Evolutionary conservation across 2,113 vertebrate genomes (phyloP), one percentile per base, ranked within the genome.

Genomic region (Anhinga anhinga): DNA sequence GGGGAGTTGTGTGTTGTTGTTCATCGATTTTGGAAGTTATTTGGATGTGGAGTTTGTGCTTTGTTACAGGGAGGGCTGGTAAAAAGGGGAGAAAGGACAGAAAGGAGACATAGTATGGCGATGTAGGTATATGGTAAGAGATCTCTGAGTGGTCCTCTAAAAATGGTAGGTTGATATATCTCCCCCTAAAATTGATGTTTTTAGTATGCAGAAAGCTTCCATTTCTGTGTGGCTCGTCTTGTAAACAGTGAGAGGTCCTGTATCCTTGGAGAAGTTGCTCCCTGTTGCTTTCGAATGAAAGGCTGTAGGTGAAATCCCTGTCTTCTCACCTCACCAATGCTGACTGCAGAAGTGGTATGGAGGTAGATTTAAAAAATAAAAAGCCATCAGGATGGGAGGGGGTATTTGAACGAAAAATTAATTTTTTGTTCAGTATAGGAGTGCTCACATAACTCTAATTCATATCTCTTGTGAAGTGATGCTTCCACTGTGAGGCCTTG

Each of bases 71-170:
- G 42, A 38, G 10, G 17, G 42, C 27, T 80, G 66, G 25, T 56
- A 23, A 53, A 52, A 52, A 11, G 11, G 32, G 18, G 29, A 30
- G 55, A 58, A 67, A 27, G 29, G 44, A 13, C 53, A 82, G 69
- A 62, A 81, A 50, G n/a, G 1, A 8, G 44, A 42, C 59, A 10
- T 32, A 2, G 8, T 72, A 13, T 8, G 36, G 44, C 1, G 0
- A 0, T 32, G 11, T 44, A 79, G n/a, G n/a, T n/a, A n/a, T 83
- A 23, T 1, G 0, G 11, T 40, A 20, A 11, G 8, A 59, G 59
- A 77, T 10, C 26, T 82, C 45, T 0, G 2, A 44, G 34, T 42
- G 7, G 44, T 56, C 7, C 3, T 73, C 22, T 72, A 0, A 63
- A 69, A 73, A n/a, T 23, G 44, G 18, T 32, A 29, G 50, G 15